A percentile compares a stretch with the other conserved stretches of the same genome.
Evolutionary conservation across 2,888 invertebrate genomes (phyloP).

Genomic region (Tuberolachnus salignus): DNA sequence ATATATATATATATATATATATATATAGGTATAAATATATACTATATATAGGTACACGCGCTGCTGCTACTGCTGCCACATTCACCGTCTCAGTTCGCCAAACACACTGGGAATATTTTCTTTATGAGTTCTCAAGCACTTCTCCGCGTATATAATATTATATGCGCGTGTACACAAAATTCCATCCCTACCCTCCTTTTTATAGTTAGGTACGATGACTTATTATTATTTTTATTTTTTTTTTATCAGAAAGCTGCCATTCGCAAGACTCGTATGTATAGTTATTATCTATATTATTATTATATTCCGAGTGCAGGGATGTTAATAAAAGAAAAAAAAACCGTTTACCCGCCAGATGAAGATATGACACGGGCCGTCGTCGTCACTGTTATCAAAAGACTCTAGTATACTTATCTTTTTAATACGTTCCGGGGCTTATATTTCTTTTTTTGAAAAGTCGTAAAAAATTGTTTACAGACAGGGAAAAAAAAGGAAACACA

Average conservation of each 20-base stretch:
- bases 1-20: too few species aligned
- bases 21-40: conserved; percentile 4
- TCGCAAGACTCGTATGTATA: background rate
- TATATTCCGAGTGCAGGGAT: background rate
- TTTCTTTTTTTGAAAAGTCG: too few species aligned
- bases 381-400: background rate
- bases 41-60: background rate
- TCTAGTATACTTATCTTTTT: conserved; percentile 8
- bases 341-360: conserved; percentile 15
- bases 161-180: background rate
- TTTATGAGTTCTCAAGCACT: conserved; percentile 52
- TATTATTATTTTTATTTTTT: background rate
- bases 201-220: too few species aligned
- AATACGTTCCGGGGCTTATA: conserved; percentile 2
- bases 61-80: background rate
- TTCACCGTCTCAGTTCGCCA: conserved; percentile 52
- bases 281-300: background rate
- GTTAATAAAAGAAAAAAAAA: conserved; percentile 1
- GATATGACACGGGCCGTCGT: conserved; percentile 24
- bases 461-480: too few species aligned
- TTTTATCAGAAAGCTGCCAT: conserved; percentile 23
- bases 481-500: too few species aligned
- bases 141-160: background rate
- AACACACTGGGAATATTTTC: conserved; percentile 53
- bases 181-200: background rate